These are phyloP conservation scores for Aproaerema taeniolella DNA, from an alignment of 2,888 invertebrate species.

Conservation along the genomic window DNA sequence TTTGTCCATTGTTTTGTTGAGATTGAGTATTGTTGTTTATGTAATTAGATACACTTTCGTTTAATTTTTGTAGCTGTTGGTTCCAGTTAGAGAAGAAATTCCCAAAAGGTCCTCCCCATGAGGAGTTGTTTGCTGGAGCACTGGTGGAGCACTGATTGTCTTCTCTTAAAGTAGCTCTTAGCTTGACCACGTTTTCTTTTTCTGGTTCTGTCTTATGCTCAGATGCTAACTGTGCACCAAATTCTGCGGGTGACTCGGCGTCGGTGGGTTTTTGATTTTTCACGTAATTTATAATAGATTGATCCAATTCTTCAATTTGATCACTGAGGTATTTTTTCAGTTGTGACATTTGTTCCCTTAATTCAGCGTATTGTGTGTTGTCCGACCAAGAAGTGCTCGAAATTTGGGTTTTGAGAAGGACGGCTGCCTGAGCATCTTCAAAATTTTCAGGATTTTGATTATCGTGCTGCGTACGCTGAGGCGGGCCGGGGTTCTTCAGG, in stretches of 20 bases:
- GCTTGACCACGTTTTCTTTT: background rate
- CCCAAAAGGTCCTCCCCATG: conserved; percentile 2
- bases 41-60: conserved; percentile 40
- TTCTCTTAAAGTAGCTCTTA: background rate
- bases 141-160: too few species aligned
- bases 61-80: conserved; percentile 40
- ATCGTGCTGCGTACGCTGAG: conserved; percentile 63
- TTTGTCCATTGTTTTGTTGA: conserved; percentile 6
- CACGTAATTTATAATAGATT: conserved; percentile 12
- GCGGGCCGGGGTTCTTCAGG: conserved; percentile 52
- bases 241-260: too few species aligned
- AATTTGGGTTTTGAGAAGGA: conserved; percentile 10
- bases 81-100: conserved; percentile 15
- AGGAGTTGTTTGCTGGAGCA: too few species aligned
- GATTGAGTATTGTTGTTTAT: conserved; percentile 26
- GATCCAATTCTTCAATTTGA: background rate
- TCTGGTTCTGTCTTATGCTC: background rate
- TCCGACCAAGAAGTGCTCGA: background rate
- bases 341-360: conserved; percentile 24
- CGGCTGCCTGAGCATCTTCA: conserved; percentile 35
- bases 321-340: background rate
- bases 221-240: too few species aligned
- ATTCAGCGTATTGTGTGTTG: conserved; percentile 2
- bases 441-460: conserved; percentile 55
- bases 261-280: conserved; percentile 29